phyloP scores from a whole-genome alignment of 1,140 invertebrate species.

The Pemphigus obesinymphae region DNA sequence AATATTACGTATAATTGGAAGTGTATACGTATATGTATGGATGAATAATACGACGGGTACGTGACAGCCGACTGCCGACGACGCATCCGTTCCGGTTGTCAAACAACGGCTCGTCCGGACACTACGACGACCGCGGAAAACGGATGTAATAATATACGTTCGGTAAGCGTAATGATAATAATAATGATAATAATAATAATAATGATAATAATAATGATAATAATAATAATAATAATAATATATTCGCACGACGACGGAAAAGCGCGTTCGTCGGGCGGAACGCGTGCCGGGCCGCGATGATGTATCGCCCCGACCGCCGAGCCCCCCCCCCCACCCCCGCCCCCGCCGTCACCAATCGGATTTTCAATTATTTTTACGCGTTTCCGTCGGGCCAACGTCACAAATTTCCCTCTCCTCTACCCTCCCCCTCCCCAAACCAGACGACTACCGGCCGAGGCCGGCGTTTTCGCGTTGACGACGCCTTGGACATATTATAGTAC shows the following conservation, averaged over 20 bases:
- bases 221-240: too few relatives aligned
- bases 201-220: too few relatives aligned
- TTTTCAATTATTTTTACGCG: too few relatives aligned
- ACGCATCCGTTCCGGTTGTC: not conserved
- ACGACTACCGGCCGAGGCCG: too few relatives aligned
- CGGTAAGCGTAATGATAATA: not conserved
- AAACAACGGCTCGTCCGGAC: not conserved
- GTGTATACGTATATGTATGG: too few relatives aligned
- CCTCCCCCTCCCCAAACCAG: too few relatives aligned
- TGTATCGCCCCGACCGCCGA: not conserved
- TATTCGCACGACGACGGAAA: not conserved
- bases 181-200: too few relatives aligned
- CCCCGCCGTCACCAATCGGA: not conserved
- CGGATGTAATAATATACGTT: not conserved
- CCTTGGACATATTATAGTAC: too few relatives aligned
- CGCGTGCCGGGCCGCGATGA: not conserved
- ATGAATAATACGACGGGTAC: not conserved
- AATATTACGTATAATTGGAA: slow-evolving; percentile 6
- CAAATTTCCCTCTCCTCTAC: too few relatives aligned
- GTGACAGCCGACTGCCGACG: not conserved
- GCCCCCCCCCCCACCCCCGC: not conserved
- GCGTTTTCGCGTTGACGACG: too few relatives aligned
- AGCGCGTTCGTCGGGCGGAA: not conserved
- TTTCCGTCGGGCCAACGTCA: too few relatives aligned
- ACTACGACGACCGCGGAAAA: too few relatives aligned